These are phyloP conservation scores for Coleophora flavipennella DNA, from an alignment of 2,888 invertebrate genomes.

Conservation along the genomic window DNA sequence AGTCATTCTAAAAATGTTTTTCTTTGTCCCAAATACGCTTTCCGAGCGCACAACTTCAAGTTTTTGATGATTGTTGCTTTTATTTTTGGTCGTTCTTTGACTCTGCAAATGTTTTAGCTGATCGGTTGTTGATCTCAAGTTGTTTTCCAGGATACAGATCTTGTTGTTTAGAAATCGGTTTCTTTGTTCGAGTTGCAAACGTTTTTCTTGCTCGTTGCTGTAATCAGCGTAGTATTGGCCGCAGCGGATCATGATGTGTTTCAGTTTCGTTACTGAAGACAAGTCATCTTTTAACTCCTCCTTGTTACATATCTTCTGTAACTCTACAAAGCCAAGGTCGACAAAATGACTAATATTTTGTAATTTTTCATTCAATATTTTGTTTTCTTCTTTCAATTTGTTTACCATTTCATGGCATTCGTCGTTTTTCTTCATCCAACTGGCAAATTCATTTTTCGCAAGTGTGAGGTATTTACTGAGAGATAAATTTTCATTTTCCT, in stretches of 20 bases:
- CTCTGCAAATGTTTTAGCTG: slow-evolving; percentile 26
- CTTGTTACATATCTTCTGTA: slow-evolving; percentile 29
- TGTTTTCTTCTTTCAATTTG: slow-evolving; percentile 26
- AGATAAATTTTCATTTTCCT: slow-evolving; percentile 27
- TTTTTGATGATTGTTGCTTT: slow-evolving; percentile 4
- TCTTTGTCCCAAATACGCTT: neutral
- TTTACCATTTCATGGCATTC: slow-evolving; percentile 21
- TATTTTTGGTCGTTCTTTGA: slow-evolving; percentile 14
- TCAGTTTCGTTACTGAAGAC: slow-evolving; percentile 27
- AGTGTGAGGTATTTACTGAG: slow-evolving; percentile 25
- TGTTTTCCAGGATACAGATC: slow-evolving; percentile 32
- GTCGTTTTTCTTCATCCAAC: slow-evolving; percentile 24
- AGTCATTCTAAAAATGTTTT: neutral
- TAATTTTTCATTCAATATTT: slow-evolving; percentile 24
- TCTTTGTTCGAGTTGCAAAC: slow-evolving; percentile 30
- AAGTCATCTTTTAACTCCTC: slow-evolving; percentile 21
- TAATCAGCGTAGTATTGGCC: slow-evolving; percentile 39
- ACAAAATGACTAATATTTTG: slow-evolving; percentile 29
- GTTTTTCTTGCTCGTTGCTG: slow-evolving; percentile 28
- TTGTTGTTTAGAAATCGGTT: slow-evolving; percentile 38
- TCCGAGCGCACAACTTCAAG: slow-evolving; percentile 4
- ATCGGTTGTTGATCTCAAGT: slow-evolving; percentile 23
- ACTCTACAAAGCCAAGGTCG: slow-evolving; percentile 33
- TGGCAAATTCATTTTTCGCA: slow-evolving; percentile 26
- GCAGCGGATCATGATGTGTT: slow-evolving; percentile 34